Evolutionary conservation across 2,888 invertebrate species (phyloP).

Genomic region (Lasioglossum leucozonium): DNA sequence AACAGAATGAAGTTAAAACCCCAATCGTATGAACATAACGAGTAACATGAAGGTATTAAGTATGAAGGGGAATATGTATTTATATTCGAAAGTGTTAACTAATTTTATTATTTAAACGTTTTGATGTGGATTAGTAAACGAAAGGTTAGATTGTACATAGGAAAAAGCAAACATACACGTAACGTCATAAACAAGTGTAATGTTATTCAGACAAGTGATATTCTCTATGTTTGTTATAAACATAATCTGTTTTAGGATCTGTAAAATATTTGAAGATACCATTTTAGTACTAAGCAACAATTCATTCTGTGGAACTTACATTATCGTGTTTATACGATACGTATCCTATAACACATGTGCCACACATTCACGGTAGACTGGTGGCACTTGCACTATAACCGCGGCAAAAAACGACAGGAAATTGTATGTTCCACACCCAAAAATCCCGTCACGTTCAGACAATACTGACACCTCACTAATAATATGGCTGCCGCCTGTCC

Average conservation of each 20-base stretch:
- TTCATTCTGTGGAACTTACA: constrained; percentile 59
- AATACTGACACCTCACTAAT: constrained; percentile 85
- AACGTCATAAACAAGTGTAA: background rate
- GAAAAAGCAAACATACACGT: background rate
- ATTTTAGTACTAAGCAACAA: constrained; percentile 38
- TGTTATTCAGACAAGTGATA: constrained; percentile 29
- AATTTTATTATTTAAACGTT: constrained; percentile 26
- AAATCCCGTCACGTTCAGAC: constrained; percentile 83
- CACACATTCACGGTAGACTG: constrained; percentile 79
- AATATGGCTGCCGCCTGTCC: constrained; percentile 82
- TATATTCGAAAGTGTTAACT: constrained; percentile 20
- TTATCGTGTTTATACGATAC: constrained; percentile 69
- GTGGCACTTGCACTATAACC: constrained; percentile 76
- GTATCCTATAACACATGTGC: constrained; percentile 76
- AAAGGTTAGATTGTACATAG: constrained; percentile 32
- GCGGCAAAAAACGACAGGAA: constrained; percentile 75
- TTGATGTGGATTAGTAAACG: constrained; percentile 50
- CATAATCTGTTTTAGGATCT: constrained; percentile 27
- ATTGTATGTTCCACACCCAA: constrained; percentile 83
- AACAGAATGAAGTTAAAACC: constrained; percentile 33
- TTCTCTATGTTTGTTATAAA: constrained; percentile 7
- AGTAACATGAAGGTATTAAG: constrained; percentile 1
- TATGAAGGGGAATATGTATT: background rate
- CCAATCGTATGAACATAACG: background rate
- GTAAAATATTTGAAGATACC: constrained; percentile 21